Percentiles rank a stretch among this genome's conserved stretches.
phyloP scores from a whole-genome alignment of 2,113 vertebrate species.

The Dolichallabes microphthalmus region DNA sequence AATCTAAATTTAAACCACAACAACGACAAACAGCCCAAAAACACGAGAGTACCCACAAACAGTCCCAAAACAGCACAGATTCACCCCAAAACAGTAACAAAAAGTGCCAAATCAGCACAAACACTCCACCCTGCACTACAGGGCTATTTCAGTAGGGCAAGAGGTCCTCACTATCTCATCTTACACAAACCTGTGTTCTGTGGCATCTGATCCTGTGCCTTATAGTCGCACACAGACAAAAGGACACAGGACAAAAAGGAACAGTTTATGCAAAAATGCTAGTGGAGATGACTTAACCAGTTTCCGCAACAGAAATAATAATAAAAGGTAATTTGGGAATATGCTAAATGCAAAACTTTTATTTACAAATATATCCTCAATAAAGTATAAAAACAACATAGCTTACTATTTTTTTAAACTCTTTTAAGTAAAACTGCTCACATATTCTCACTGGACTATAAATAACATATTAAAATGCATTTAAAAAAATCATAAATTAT shows the following conservation, averaged over 20 bases:
- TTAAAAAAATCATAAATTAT: background rate
- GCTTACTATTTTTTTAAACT: background rate
- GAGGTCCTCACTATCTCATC: background rate
- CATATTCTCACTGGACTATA: background rate
- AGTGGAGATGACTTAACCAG: background rate
- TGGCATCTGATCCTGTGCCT: background rate
- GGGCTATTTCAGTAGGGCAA: background rate
- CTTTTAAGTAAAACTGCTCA: background rate
- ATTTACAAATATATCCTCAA: background rate
- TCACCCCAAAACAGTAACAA: background rate
- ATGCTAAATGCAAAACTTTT: too few relatives aligned
- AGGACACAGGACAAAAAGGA: background rate
- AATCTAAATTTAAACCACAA: background rate
- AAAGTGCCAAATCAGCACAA: background rate
- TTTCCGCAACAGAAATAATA: background rate
- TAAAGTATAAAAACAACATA: background rate
- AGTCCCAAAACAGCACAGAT: background rate
- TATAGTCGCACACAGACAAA: background rate
- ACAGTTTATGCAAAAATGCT: background rate
- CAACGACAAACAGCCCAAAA: background rate
- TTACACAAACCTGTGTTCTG: slow-evolving; percentile 3
- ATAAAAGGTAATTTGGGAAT: background rate
- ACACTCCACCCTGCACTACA: background rate
- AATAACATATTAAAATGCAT: background rate
- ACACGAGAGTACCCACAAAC: background rate